Evolutionary conservation across 2,888 invertebrate species (phyloP).

Genomic region (Eustalomyia histrio): DNA sequence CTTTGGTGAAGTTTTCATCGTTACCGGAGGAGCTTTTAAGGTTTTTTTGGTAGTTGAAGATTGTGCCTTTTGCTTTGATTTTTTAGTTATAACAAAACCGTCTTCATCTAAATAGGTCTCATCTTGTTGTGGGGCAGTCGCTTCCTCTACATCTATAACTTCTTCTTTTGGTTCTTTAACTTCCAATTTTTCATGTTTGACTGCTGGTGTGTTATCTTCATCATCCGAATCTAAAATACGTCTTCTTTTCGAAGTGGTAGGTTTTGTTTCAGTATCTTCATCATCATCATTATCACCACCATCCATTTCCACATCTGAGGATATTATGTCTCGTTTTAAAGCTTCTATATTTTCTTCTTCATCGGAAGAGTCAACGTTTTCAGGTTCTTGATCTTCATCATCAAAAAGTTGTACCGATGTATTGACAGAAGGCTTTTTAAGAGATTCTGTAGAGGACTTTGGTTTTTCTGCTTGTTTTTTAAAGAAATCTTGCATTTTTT

Average conservation of each 20-base stretch:
- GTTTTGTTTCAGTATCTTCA: slow-evolving; percentile 30
- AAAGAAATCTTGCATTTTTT: slow-evolving; percentile 67
- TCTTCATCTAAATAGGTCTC: slow-evolving; percentile 77
- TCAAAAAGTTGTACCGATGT: slow-evolving; percentile 73
- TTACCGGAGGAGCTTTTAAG: slow-evolving; percentile 65
- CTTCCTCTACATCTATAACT: slow-evolving; percentile 33
- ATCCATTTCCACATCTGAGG: slow-evolving; percentile 66
- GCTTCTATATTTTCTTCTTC: slow-evolving; percentile 76
- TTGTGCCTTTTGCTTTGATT: slow-evolving; percentile 68
- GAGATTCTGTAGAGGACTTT: slow-evolving; percentile 34
- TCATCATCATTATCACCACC: slow-evolving; percentile 69
- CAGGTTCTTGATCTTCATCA: slow-evolving; percentile 65
- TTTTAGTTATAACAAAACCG: slow-evolving; percentile 76
- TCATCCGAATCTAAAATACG: slow-evolving; percentile 74
- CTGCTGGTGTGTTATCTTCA: slow-evolving; percentile 68
- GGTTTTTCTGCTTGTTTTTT: slow-evolving; percentile 66
- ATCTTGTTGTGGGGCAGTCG: slow-evolving; percentile 62
- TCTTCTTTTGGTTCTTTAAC: slow-evolving; percentile 50
- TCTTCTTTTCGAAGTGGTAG: slow-evolving; percentile 71
- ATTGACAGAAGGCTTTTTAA: slow-evolving; percentile 67
- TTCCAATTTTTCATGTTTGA: slow-evolving; percentile 66
- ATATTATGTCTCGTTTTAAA: slow-evolving; percentile 71
- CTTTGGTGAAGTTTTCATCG: slow-evolving; percentile 55
- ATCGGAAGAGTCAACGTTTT: slow-evolving; percentile 71
- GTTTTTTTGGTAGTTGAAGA: slow-evolving; percentile 45